Percentiles rank a stretch among this genome's conserved stretches.
phyloP scores from a whole-genome alignment of 2,888 invertebrate species.

The Papilio elwesi region DNA sequence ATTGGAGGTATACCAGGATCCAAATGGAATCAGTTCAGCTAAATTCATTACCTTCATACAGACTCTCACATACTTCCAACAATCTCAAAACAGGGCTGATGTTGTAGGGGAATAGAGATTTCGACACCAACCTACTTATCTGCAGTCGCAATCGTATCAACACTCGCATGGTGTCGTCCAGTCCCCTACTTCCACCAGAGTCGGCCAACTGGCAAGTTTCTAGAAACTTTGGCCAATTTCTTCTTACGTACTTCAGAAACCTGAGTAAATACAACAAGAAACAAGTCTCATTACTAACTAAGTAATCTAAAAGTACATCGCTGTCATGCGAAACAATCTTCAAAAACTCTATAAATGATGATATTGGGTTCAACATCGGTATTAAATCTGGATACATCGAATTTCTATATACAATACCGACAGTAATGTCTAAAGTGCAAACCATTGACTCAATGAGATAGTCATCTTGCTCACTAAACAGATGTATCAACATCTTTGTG shows the following conservation, averaged over 20 bases:
- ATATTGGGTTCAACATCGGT: constrained; percentile 92
- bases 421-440: constrained; percentile 94
- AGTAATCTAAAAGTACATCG: constrained; percentile 91
- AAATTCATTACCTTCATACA: constrained; percentile 93
- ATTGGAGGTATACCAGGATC: too few relatives aligned
- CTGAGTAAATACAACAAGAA: constrained; percentile 93
- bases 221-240: constrained; percentile 93
- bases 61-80: constrained; percentile 92
- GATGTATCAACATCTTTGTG: constrained; percentile 93
- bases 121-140: constrained; percentile 92
- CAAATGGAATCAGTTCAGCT: constrained; percentile 79
- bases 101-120: constrained; percentile 94
- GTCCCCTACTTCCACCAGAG: constrained; percentile 80
- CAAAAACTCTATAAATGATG: constrained; percentile 94
- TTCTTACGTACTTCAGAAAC: constrained; percentile 92
- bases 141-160: constrained; percentile 91
- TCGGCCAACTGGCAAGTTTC: constrained; percentile 88
- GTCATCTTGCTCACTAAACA: constrained; percentile 96
- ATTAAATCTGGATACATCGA: constrained; percentile 91
- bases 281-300: constrained; percentile 96
- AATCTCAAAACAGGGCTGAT: constrained; percentile 93
- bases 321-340: constrained; percentile 92
- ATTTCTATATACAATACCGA: constrained; percentile 92
- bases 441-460: constrained; percentile 96
- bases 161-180: constrained; percentile 93